These are phyloP conservation scores for Ceratotherium simum DNA, from an alignment of 2,113 vertebrate species.

Conservation along the genomic window DNA sequence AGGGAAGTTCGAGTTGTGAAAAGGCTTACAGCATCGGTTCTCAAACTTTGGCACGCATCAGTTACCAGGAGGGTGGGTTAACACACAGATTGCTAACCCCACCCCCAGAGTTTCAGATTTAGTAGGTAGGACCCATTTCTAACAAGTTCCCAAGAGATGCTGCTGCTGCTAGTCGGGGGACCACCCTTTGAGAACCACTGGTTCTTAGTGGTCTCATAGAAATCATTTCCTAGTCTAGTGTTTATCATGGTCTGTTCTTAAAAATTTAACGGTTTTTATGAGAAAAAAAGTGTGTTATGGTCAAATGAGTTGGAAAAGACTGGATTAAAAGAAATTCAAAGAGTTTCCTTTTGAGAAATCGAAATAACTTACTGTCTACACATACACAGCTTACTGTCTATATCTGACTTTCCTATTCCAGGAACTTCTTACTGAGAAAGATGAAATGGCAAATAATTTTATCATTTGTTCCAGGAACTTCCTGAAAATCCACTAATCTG, in stretches of 20 bases:
- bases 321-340: not conserved
- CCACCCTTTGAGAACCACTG: slow-evolving; percentile 12
- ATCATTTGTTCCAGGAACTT: not conserved
- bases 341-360: not conserved
- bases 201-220: not conserved
- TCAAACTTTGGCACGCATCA: not conserved
- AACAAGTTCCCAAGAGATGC: not conserved
- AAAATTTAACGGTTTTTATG: not conserved
- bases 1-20: not conserved
- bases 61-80: not conserved
- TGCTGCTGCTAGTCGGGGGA: not conserved
- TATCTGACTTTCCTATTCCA: not conserved
- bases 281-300: not conserved
- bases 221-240: not conserved
- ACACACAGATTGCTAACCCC: not conserved
- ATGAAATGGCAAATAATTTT: not conserved
- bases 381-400: not conserved
- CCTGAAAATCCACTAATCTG: not conserved
- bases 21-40: not conserved
- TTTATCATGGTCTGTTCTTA: not conserved
- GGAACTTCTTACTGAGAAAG: slow-evolving; percentile 30
- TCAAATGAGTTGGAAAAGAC: not conserved
- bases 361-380: not conserved
- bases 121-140: not conserved
- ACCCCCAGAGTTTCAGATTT: slow-evolving; percentile 27